These are phyloP conservation scores for Rhombomys opimus DNA, from an alignment of 2,113 vertebrate genomes.

Conservation along the genomic window DNA sequence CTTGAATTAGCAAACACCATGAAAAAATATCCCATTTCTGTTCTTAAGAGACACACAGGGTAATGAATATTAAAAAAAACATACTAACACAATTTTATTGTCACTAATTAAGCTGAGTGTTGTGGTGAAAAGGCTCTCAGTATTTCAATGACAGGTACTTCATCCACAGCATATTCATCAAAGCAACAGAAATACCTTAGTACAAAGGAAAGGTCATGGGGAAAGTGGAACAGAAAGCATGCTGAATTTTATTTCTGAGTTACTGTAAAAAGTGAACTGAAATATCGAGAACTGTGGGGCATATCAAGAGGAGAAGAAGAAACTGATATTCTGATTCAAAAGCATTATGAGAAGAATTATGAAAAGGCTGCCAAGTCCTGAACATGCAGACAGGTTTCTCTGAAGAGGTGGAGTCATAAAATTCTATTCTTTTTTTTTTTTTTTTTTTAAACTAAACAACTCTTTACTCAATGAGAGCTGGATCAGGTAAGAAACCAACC, in stretches of 20 bases:
- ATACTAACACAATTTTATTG: not conserved
- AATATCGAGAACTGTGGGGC: not conserved
- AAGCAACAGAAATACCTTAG: not conserved
- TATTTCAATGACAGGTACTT: not conserved
- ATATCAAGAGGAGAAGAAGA: not conserved
- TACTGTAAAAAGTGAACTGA: not conserved
- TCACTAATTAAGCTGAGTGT: slow-evolving; percentile 34
- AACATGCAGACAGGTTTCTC: not conserved
- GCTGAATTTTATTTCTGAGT: slow-evolving; percentile 32
- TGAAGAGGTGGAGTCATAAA: not conserved
- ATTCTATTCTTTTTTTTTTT: too few species aligned
- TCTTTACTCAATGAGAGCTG: too few species aligned
- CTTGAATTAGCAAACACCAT: not conserved
- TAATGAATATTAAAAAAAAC: not conserved
- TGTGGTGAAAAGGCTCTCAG: not conserved
- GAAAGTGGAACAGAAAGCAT: not conserved
- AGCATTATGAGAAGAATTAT: not conserved
- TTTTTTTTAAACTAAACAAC: too few species aligned
- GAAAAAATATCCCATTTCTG: not conserved
- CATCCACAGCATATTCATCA: too few species aligned
- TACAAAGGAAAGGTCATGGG: not conserved
- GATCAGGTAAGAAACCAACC: too few species aligned
- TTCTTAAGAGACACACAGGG: not conserved
- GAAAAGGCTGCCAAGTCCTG: not conserved
- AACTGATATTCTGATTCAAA: not conserved